Evolutionary conservation across 1,140 invertebrate genomes (phyloP), one percentile per base, ranked within the genome.

Genomic region (Varroa destructor): DNA sequence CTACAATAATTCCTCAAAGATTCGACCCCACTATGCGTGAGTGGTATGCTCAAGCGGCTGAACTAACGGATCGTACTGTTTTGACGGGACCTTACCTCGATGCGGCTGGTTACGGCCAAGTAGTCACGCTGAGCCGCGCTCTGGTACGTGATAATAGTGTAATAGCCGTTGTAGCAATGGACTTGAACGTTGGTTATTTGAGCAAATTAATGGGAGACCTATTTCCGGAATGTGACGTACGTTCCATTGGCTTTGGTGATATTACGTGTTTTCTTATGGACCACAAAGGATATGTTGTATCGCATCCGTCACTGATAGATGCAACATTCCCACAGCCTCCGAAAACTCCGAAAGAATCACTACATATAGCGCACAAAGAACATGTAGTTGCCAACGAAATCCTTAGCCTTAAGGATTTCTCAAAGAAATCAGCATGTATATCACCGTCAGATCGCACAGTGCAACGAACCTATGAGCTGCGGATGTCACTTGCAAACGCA

Each of bases 81-180:
- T 79, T 93, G 55, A 89, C 88, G n/a, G 86, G 89, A 37, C 90
- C 92, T 0, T 91, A 91, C 77, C 81, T 94, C 73, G 91, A 94
- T 81, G 86, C 87, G 54, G 89, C 84, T 73, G 90, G 91, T 71
- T 88, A 89, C 58, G 91, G 91, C 0, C 91, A 91, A 77, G 86
- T 93, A 71, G 85, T 93, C 0, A 91, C 89, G 12, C 81, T 93
- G 42, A 90, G 89, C 73, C 88, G 89, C 77, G 87, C 88, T 1
- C 84, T 36, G 25, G 71, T 58, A 14, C 56, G 51, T 40, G 51
- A 56, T 12, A 46, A 75, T 43, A 54, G 75, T 57, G 77, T 82
- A 2, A 79, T 79, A 14, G 87, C 88, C 51, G 87, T 93, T 46
- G 84, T 92, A 58, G 87, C 88, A 0, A 85, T 92, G 80, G 91